Evolutionary conservation across 2,113 vertebrate species (phyloP).

Genomic region (Gobius niger): DNA sequence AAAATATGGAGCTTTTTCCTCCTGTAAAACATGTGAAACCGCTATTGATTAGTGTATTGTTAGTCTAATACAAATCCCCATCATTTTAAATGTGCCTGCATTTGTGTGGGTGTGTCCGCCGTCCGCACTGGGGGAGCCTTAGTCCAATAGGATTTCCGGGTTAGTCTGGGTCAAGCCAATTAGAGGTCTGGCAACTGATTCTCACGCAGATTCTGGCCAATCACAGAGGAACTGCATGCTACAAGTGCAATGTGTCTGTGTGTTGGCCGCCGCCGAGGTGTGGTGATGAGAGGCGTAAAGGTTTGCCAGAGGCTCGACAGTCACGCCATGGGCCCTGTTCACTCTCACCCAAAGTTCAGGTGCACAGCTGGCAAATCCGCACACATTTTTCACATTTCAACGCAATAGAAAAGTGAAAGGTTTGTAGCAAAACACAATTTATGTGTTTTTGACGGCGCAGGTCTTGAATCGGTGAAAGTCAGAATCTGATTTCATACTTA

Average conservation of each 20-base stretch:
- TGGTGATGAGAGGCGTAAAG: conserved; percentile 61
- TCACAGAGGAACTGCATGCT: conserved; percentile 66
- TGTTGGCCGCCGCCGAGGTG: conserved; percentile 52
- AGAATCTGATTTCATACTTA: too few relatives aligned
- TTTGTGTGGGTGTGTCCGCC: conserved; percentile 35
- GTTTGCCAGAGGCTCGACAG: conserved; percentile 52
- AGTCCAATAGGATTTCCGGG: conserved; percentile 83
- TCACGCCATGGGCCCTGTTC: conserved; percentile 50
- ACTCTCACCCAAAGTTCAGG: not conserved
- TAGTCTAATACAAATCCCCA: conserved; percentile 19
- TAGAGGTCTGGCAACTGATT: conserved; percentile 82
- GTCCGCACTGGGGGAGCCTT: conserved; percentile 73
- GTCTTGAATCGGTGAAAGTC: too few relatives aligned
- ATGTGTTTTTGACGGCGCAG: too few relatives aligned
- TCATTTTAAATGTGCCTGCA: conserved; percentile 28
- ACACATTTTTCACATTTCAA: not conserved
- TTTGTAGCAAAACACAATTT: not conserved
- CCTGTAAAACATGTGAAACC: conserved; percentile 1
- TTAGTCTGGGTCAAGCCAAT: conserved; percentile 87
- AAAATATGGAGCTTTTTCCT: not conserved
- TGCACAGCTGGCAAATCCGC: not conserved
- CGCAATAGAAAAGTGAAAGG: not conserved
- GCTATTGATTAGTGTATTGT: conserved; percentile 47
- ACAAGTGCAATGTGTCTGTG: conserved; percentile 54
- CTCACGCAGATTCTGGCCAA: conserved; percentile 73